Percentiles rank a stretch among this genome's conserved stretches.
Evolutionary conservation across 2,797 vertebrate species (phyloP).

Genomic region (Tangara arthus): DNA sequence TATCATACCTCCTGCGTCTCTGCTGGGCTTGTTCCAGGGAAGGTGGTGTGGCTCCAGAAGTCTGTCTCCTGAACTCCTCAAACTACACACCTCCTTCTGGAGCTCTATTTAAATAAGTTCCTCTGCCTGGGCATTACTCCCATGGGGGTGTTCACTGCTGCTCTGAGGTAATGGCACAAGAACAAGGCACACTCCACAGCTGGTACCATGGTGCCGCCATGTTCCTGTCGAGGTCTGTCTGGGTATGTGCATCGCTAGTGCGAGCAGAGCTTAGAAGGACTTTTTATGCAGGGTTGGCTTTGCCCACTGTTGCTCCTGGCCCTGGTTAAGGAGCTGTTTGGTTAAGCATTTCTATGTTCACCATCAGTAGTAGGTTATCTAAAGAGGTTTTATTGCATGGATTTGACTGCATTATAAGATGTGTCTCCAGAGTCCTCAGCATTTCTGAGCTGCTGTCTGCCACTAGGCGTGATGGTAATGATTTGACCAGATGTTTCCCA

Average conservation of each 20-base stretch:
- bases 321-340: neutral
- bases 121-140: neutral
- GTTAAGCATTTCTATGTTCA: neutral
- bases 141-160: neutral
- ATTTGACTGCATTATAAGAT: neutral
- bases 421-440: neutral
- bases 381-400: neutral
- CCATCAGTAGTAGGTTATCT: neutral
- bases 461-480: neutral
- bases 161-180: neutral
- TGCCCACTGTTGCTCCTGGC: neutral
- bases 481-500: neutral
- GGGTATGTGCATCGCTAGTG: neutral
- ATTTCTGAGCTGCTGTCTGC: neutral
- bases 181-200: neutral
- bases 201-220: neutral
- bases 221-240: fast-evolving
- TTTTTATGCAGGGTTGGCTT: neutral
- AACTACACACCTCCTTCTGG: neutral
- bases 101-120: neutral
- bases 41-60: neutral
- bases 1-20: neutral
- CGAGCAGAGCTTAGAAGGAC: neutral
- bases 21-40: neutral
- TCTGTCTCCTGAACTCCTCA: neutral